phyloP scores from a whole-genome alignment of 2,113 vertebrate species.

The Acinonyx jubatus region DNA sequence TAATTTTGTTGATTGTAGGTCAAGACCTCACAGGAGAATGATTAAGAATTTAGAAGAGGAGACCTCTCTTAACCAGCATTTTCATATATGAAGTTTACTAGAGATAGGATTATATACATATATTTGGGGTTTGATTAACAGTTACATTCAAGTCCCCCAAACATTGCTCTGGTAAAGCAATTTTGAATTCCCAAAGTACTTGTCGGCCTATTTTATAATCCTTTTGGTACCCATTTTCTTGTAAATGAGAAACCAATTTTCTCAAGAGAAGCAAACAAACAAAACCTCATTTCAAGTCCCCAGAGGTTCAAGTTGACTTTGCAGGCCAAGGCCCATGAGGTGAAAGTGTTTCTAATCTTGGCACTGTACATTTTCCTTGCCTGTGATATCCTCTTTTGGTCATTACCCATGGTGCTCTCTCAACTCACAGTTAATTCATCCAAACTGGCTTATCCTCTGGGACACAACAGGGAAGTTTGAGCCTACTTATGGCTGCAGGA shows the following conservation, averaged over 20 bases:
- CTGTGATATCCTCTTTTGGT: neutral
- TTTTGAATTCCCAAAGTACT: neutral
- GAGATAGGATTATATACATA: neutral
- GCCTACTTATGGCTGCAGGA: neutral
- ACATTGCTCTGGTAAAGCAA: constrained; percentile 35
- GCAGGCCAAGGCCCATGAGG: neutral
- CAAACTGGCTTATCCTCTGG: neutral
- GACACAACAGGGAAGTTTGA: neutral
- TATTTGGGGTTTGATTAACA: neutral
- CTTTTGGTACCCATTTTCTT: neutral
- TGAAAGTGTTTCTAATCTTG: neutral
- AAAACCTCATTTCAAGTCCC: constrained; percentile 13
- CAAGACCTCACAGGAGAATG: neutral
- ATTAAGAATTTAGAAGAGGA: neutral
- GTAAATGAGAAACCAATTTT: constrained; percentile 54
- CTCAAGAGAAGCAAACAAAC: constrained; percentile 43
- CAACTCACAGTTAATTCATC: constrained; percentile 34
- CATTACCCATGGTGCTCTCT: neutral
- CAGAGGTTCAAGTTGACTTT: neutral
- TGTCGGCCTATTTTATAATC: constrained; percentile 43
- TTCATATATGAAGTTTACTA: neutral
- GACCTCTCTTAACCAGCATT: neutral
- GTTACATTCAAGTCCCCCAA: neutral
- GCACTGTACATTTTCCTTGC: neutral
- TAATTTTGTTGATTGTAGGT: neutral